Evolutionary conservation across 2,888 invertebrate species (phyloP), one percentile per base, ranked within the genome.

Genomic region (Tromatobia lineatoria): DNA sequence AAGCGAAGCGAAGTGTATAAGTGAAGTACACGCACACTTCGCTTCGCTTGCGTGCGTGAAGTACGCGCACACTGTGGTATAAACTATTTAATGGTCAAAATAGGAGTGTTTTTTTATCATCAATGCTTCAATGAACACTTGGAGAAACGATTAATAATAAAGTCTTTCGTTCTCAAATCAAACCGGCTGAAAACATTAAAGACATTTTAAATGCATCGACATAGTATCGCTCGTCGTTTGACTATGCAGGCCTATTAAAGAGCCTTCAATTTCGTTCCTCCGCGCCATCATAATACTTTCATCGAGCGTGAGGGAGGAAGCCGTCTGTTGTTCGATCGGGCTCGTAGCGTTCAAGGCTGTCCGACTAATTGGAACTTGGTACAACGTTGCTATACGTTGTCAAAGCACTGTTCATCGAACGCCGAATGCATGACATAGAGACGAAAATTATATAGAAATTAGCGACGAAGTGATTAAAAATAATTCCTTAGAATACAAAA

Each of bases 281-380:
- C 59, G 34, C 34, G 59, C n/a, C 59, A n/a, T 7, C 34, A 8
- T 61, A 38, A 15, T 34, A 61, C 18, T n/a, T 34, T 61, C n/a
- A 34, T 34, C 15, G 15, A 15, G 59, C 59, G n/a, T 8, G 59
- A 61, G 59, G 18, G 59, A 18, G 59, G 7, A 34, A 61, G 34
- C 34, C 59, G 59, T 34, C 59, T 29, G n/a, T 34, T 34, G 59
- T 61, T 61, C 34, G 59, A 61, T 61, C 34, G 59, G 7, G 34
- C 59, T 61, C 34, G 59, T 61, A 34, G 59, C 59, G 29, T 61
- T 61, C 59, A 61, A 61, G 59, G 59, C 29, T 34, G 34, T 7
- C 34, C 59, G 34, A 61, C 34, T 61, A 61, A 61, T 61, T 61
- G 59, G 59, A 61, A 61, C 59, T 34, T 34, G 34, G 59, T 61